Evolutionary conservation across 2,888 invertebrate species (phyloP).

Genomic region (Andrena bicolor): DNA sequence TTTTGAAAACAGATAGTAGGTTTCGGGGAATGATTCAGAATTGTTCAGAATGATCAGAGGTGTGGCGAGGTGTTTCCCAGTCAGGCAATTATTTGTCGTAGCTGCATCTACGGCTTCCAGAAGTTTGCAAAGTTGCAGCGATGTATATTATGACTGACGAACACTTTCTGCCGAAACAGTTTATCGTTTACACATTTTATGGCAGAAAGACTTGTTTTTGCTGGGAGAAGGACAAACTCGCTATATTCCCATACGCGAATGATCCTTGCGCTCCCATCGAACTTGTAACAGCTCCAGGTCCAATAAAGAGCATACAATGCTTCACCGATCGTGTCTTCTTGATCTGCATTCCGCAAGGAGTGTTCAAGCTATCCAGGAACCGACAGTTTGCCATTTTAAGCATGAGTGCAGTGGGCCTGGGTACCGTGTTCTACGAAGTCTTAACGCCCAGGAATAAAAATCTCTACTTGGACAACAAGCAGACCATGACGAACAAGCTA

Average conservation of each 20-base stretch:
- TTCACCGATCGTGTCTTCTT: conserved; percentile 76
- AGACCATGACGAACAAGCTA: conserved; percentile 60
- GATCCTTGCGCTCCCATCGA: neutral
- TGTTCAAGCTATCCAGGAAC: conserved; percentile 76
- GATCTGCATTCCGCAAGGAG: conserved; percentile 76
- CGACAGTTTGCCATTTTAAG: conserved; percentile 74
- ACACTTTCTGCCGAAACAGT: conserved; percentile 70
- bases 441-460: conserved; percentile 61
- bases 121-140: neutral
- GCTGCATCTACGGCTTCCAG: neutral
- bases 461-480: conserved; percentile 75
- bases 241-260: conserved; percentile 71
- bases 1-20: too few relatives aligned
- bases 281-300: conserved; percentile 68
- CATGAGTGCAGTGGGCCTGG: conserved; percentile 75
- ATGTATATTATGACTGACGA: conserved; percentile 64
- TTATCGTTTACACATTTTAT: conserved; percentile 77
- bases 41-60: too few relatives aligned
- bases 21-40: too few relatives aligned
- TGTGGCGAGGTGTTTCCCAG: too few relatives aligned
- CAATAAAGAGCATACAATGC: conserved; percentile 73
- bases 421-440: conserved; percentile 73
- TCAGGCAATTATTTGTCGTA: too few relatives aligned
- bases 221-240: conserved; percentile 74
- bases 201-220: conserved; percentile 75